Evolutionary conservation across 2,888 invertebrate species (phyloP).

Genomic region (Meteorus cinctellus): DNA sequence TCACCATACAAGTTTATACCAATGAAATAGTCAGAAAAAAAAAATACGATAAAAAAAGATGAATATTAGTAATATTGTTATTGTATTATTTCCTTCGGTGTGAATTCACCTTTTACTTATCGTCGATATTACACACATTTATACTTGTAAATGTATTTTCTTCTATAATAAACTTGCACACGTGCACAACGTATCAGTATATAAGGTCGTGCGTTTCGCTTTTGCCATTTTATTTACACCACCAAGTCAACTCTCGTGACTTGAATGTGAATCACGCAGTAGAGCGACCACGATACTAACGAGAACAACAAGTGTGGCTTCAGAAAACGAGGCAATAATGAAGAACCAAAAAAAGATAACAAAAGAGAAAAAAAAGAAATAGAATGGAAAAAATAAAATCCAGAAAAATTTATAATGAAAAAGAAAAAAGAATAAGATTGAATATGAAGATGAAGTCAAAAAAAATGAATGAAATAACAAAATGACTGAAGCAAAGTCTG

Average conservation of each 20-base stretch:
- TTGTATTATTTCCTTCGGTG: neutral
- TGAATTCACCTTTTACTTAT: slow-evolving; percentile 7
- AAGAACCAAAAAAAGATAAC: neutral
- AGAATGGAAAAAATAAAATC: slow-evolving; percentile 25
- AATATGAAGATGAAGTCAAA: neutral
- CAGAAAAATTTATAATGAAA: neutral
- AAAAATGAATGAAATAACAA: neutral
- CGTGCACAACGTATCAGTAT: slow-evolving; percentile 34
- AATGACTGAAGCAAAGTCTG: neutral
- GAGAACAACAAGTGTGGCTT: slow-evolving; percentile 1
- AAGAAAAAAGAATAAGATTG: neutral
- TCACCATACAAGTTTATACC: neutral
- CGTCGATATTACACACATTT: neutral
- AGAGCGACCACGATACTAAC: slow-evolving; percentile 20
- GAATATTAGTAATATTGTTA: neutral
- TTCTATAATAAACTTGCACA: slow-evolving; percentile 12
- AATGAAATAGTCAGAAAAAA: neutral
- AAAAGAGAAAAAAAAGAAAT: slow-evolving; percentile 10
- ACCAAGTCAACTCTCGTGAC: slow-evolving; percentile 34
- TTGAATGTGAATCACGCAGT: slow-evolving; percentile 46
- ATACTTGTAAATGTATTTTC: neutral
- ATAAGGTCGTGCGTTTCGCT: slow-evolving; percentile 45
- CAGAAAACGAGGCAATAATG: slow-evolving; percentile 1
- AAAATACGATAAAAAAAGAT: neutral
- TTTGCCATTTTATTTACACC: slow-evolving; percentile 37